These are phyloP conservation scores for Psittacula cyanocephala DNA, from an alignment of 2,113 vertebrate species.

Conservation along the genomic window DNA sequence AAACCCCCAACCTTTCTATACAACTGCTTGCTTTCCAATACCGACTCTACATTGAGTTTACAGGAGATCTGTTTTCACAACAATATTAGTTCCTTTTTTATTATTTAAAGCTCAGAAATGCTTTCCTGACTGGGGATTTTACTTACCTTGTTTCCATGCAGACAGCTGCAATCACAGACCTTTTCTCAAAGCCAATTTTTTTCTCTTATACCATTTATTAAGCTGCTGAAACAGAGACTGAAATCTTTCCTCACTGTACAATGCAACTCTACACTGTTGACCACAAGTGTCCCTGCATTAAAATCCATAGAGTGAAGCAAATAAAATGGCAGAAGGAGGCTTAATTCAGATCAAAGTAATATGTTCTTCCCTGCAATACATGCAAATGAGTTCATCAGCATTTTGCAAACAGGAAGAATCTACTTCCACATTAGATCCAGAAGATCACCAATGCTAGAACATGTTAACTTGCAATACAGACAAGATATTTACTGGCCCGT, in stretches of 20 bases:
- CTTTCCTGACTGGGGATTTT: neutral
- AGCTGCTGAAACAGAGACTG: neutral
- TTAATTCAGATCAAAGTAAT: neutral
- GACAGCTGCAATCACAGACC: neutral
- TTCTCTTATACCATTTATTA: neutral
- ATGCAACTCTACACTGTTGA: too few relatives aligned
- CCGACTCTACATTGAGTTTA: neutral
- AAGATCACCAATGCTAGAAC: neutral
- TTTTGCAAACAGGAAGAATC: neutral
- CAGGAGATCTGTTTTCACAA: neutral
- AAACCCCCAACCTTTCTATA: neutral
- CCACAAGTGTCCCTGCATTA: neutral
- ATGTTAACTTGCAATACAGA: neutral
- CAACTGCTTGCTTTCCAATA: neutral
- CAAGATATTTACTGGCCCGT: neutral
- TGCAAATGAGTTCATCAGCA: neutral
- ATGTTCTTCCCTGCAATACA: neutral
- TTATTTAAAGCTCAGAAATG: neutral
- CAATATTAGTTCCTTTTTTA: too few relatives aligned
- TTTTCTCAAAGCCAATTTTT: neutral
- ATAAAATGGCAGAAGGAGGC: neutral
- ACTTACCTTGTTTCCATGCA: neutral
- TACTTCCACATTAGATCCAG: neutral
- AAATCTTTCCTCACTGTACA: neutral
- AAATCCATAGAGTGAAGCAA: neutral